Evolutionary conservation across 2,888 invertebrate genomes (phyloP).

Genomic region (Diarsia dahlii): DNA sequence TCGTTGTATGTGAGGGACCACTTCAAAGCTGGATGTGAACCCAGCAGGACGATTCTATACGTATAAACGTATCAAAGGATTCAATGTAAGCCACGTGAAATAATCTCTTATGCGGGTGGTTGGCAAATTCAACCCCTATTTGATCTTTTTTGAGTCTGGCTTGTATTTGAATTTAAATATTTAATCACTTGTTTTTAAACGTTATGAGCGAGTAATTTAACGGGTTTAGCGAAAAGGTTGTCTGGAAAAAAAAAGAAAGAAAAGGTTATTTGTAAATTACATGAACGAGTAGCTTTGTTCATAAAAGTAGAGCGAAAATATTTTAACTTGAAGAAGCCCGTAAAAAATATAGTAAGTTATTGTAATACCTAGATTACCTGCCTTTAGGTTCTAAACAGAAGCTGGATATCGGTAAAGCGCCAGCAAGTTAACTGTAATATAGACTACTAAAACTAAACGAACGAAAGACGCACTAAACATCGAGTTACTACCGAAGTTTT

Average conservation of each 20-base stretch:
- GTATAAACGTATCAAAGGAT: conserved; percentile 65
- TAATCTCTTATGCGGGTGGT: conserved; percentile 68
- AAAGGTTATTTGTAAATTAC: conserved; percentile 45
- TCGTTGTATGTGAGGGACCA: conserved; percentile 66
- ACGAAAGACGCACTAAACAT: neutral
- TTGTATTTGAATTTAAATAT: conserved; percentile 60
- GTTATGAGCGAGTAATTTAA: conserved; percentile 23
- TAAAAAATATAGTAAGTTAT: conserved; percentile 34
- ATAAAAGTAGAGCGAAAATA: conserved; percentile 12
- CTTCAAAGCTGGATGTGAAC: conserved; percentile 65
- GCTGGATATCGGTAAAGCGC: neutral
- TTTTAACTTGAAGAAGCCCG: conserved; percentile 12
- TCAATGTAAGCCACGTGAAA: conserved; percentile 65
- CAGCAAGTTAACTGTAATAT: neutral
- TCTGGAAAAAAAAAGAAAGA: conserved; percentile 11
- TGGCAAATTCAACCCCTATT: conserved; percentile 65
- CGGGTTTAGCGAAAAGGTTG: conserved; percentile 20
- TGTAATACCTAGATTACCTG: conserved; percentile 12
- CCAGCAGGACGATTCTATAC: conserved; percentile 64
- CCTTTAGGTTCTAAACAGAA: conserved; percentile 17
- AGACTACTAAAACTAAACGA: neutral
- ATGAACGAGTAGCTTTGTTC: conserved; percentile 7
- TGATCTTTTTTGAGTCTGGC: conserved; percentile 48
- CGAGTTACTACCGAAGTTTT: neutral
- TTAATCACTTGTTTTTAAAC: conserved; percentile 45